Evolutionary conservation across 2,888 invertebrate species (phyloP), one percentile per base, ranked within the genome.

Genomic region (Meteorus colon): DNA sequence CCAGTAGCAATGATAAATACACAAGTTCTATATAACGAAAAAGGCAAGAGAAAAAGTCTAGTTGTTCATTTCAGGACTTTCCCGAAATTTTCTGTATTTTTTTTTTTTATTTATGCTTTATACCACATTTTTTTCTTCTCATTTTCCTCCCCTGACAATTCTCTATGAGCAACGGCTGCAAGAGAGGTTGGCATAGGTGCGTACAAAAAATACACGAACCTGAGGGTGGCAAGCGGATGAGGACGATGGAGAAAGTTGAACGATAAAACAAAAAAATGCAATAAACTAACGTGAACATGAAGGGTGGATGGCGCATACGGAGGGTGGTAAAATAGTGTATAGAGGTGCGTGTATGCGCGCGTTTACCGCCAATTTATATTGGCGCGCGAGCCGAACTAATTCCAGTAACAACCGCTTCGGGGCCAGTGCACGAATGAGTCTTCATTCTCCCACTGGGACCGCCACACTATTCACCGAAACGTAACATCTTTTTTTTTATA

Each of bases 321-420:
- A 31, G 60, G 67, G 73, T 55, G 60, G 63, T 34, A 68, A 37
- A 73, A 69, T 70, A 69, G 70, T 55, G 65, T 55, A 51, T 55
- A 70, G 77, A 68, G 72, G 63, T n/a, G 63, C 67, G 83, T 81
- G 82, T 80, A 81, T 72, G 77, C 74, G 78, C 81, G 82, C 85
- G 86, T 86, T 85, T n/a, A 84, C 84, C 83, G 83, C 81, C 86
- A 89, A 89, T 89, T 88, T 88, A 88, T 88, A 87, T 88, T 84
- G 85, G 80, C 84, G 82, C 83, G 86, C 86, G 84, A 85, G 84
- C 86, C 84, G 85, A 89, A 89, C 88, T 89, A 89, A 89, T 89
- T 89, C 86, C 84, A 81, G 85, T 88, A 89, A 89, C 89, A 89
- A 88, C 87, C 87, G 86, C 86, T 84, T 80, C 79, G 80, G 79